Evolutionary conservation across 2,888 invertebrate species (phyloP), one percentile per base, ranked within the genome.

Genomic region (Abscondita cerata): DNA sequence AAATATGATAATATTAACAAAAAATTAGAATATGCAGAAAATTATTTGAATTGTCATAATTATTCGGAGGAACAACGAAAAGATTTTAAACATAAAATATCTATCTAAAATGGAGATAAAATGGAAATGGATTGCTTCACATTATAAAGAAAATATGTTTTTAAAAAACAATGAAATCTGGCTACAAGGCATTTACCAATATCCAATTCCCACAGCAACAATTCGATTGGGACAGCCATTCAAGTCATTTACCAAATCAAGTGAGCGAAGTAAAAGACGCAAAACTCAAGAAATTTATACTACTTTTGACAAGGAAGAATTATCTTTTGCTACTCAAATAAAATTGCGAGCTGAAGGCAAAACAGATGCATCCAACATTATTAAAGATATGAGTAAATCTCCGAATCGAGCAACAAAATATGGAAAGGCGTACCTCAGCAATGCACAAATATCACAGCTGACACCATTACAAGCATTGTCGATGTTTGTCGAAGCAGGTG

Each of bases 341-440:
- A 11, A 31, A 12, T 8, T 51, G 34, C n/a, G n/a, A n/a, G n/a
- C n/a, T n/a, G 51, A 33, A n/a, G n/a, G n/a, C n/a, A 40, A 53
- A 12, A n/a, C 20, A 40, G 41, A 40, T 53, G 41, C 53, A 6
- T 40, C 53, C n/a, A 25, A 40, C 13, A 9, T 53, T 8, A 40
- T 41, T 11, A 53, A 53, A 25, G 41, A 53, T 15, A 25, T 53
- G 11, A 53, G 20, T 12, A n/a, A 11, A 20, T 25, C 53, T 25
- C 53, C 53, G 8, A 41, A 6, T 41, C 13, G 31, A 25, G 53
- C 41, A 36, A 12, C 19, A 9, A 40, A 53, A 53, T 41, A 41
- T 16, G 41, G 20, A 53, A 53, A 25, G 15, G 38, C 52, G 2
- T 52, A 33, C 15, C 41, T 12, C 15, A 25, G 9, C 15, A 31